Evolutionary conservation across 2,888 invertebrate species (phyloP).

Genomic region (Allygus modestus): DNA sequence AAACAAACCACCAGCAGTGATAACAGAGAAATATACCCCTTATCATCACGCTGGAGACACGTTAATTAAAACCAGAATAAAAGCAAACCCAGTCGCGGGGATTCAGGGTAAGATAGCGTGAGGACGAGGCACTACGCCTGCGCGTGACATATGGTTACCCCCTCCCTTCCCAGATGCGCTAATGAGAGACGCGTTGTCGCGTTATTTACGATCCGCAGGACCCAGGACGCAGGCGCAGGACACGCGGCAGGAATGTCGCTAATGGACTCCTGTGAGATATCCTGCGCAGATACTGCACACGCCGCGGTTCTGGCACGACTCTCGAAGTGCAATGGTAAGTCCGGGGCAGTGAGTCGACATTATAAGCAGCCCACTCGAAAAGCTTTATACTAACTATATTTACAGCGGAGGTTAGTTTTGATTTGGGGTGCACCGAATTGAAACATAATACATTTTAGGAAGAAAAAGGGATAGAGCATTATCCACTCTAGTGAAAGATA

Average conservation of each 20-base stretch:
- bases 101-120: neutral
- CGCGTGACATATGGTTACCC: conserved; percentile 1
- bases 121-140: neutral
- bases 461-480: too few relatives aligned
- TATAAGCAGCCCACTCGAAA: too few relatives aligned
- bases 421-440: too few relatives aligned
- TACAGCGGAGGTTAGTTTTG: too few relatives aligned
- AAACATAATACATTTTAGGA: too few relatives aligned
- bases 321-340: too few relatives aligned
- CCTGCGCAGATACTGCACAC: conserved; percentile 27
- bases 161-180: neutral
- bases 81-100: neutral
- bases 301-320: neutral
- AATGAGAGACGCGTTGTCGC: conserved; percentile 21
- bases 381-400: too few relatives aligned
- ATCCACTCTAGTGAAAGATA: too few relatives aligned
- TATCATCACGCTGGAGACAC: neutral
- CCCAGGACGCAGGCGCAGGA: neutral
- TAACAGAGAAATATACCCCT: too few relatives aligned
- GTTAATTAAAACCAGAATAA: conserved; percentile 3
- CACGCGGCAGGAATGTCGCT: conserved; percentile 18
- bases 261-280: conserved; percentile 28
- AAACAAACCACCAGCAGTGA: too few relatives aligned
- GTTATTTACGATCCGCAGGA: neutral
- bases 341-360: too few relatives aligned